Evolutionary conservation across 2,113 vertebrate species (phyloP).

Genomic region (Macquaria ambigua): DNA sequence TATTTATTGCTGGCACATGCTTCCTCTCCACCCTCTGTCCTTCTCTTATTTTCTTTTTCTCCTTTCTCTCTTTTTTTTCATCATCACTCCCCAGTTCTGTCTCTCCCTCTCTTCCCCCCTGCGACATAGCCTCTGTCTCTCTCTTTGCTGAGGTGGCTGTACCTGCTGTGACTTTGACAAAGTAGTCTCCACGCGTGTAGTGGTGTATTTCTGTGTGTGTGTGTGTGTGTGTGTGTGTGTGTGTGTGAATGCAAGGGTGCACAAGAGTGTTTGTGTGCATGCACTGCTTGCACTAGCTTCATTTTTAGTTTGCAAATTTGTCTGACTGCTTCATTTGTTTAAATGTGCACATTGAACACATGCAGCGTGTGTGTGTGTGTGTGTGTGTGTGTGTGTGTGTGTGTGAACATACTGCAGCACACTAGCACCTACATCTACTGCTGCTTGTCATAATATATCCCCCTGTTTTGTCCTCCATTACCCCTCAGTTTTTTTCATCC

Average conservation of each 20-base stretch:
- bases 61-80: constrained; percentile 33
- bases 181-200: constrained; percentile 73
- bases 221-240: constrained; percentile 6
- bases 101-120: constrained; percentile 35
- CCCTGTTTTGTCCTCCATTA: constrained; percentile 62
- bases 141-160: constrained; percentile 85
- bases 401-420: constrained; percentile 52
- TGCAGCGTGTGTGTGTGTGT: constrained; percentile 14
- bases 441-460: constrained; percentile 59
- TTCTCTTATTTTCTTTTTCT: constrained; percentile 42
- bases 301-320: constrained; percentile 38
- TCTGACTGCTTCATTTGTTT: constrained; percentile 29
- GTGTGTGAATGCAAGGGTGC: constrained; percentile 2
- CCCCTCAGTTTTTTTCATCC: constrained; percentile 53
- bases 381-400: constrained; percentile 27
- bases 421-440: constrained; percentile 40
- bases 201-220: constrained; percentile 54
- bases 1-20: constrained; percentile 67
- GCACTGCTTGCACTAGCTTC: constrained; percentile 2
- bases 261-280: constrained; percentile 22
- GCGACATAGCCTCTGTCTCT: constrained; percentile 68
- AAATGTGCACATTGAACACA: constrained; percentile 13
- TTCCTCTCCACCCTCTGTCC: constrained; percentile 42
- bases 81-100: constrained; percentile 36
- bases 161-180: constrained; percentile 87